Conservation (phyloP, 2,797 vertebrate species). For the Sarcoramphus papa region DNA sequence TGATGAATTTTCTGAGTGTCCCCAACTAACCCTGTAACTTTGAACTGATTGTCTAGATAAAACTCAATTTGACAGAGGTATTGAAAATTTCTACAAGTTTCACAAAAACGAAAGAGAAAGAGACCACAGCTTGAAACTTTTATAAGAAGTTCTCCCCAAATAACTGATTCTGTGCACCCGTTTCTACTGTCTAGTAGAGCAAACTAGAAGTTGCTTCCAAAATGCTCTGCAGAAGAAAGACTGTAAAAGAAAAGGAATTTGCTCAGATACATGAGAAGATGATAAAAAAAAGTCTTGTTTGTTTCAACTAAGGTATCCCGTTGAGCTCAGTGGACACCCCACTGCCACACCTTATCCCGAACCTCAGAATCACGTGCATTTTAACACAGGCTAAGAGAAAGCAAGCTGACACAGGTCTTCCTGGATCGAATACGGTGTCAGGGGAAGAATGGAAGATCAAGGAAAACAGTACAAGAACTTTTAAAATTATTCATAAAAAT, state of each 20-base stretch:
- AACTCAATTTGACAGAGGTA: not conserved
- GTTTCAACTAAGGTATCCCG: not conserved
- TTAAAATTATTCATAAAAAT: not conserved
- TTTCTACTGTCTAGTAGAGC: not conserved
- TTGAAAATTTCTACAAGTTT: not conserved
- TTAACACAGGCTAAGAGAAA: not conserved
- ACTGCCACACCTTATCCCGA: rapidly evolving
- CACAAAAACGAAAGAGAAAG: not conserved
- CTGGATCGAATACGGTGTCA: not conserved
- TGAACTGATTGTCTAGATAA: not conserved
- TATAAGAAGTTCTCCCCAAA: not conserved
- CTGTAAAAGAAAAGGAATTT: not conserved
- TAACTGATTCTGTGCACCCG: not conserved
- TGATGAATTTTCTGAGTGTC: conserved; percentile 42
- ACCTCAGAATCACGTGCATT: not conserved
- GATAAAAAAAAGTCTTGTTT: not conserved
- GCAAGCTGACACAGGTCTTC: not conserved
- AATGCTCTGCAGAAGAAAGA: not conserved
- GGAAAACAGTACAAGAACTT: not conserved
- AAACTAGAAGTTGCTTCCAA: not conserved
- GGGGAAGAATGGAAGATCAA: not conserved
- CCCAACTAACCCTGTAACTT: not conserved
- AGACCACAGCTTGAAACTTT: not conserved
- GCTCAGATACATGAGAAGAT: not conserved
- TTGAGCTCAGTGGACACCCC: not conserved